Conservation (phyloP, 2,797 vertebrate species). For the Vespertilio murinus region DNA sequence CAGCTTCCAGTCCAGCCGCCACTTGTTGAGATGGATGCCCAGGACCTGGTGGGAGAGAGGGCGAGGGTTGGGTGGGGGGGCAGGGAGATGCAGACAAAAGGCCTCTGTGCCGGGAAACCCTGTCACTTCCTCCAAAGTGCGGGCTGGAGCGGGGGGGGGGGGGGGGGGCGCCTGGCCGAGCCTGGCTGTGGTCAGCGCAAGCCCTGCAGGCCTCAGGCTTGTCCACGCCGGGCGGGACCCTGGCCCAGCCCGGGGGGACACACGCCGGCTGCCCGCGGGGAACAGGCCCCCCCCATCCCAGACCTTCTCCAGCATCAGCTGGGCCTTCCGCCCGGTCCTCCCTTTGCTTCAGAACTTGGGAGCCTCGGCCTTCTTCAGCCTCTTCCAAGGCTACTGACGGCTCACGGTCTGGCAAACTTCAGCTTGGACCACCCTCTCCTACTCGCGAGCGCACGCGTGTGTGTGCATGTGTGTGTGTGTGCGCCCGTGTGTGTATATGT, state of each 20-base stretch:
- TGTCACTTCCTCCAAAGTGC: not conserved
- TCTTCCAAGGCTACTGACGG: not conserved
- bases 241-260: not conserved
- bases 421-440: not conserved
- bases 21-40: constrained; percentile 95
- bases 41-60: constrained; percentile 88
- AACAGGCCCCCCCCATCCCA: not conserved
- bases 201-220: not conserved
- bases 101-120: not conserved
- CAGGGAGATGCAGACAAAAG: not conserved
- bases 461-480: too few species aligned
- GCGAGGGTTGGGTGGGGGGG: not conserved
- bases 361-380: not conserved
- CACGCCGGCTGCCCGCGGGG: not conserved
- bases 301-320: not conserved
- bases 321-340: not conserved
- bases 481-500: too few species aligned
- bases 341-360: not conserved
- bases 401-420: not conserved
- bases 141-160: not conserved
- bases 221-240: too few species aligned
- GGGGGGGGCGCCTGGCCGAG: fast-evolving
- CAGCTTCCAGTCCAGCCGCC: constrained; percentile 94
- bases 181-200: not conserved
- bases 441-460: too few species aligned